Base-by-base conservation (phyloP, 2,113 vertebrate genomes). In the Phalacrocorax pelagicus region DNA sequence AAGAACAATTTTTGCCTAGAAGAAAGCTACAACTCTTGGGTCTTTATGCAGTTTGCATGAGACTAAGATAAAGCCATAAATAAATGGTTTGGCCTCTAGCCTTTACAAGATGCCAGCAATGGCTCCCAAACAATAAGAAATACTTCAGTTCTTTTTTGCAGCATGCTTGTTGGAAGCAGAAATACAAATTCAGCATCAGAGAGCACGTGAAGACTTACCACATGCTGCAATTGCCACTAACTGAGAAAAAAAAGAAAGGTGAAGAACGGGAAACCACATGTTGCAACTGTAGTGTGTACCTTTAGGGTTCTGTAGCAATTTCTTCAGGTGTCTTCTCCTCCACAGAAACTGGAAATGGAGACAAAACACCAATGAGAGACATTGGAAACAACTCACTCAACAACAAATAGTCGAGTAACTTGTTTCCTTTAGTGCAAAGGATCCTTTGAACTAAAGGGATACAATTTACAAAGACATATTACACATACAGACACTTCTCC, bases 221-320 rank as follows among this genome's bases (percentile, higher is more conserved):
- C 36, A 15, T 44, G 21, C 81, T 88, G 72, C 47, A 47, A 32
- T 20, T 75, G 44, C 57, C 77, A 81, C 47, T 58, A 73, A 79
- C 36, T 63, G 55, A n/a, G 49, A 67, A 70, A 70, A 51, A 70
- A 67, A 49, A 55, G 12, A n/a, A 42, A 82, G 30, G 32, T n/a
- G 67, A 66, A 38, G 36, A 73, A 63, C 5, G 6, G 71, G 71
- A 85, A 93, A 89, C 15, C 44, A 46, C 61, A 21, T 9, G 30
- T 72, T 72, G 49, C 77, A 89, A 62, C n/a, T 57, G 52, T 40
- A 51, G 42, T 29, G 24, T n/a, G 66, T 97, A 97, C 95, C 97
- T 97, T 96, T 90, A 97, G 74, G 78, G 26, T 6, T 97, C 94
- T 62, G 92, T 70, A 62, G 58, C n/a, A 54, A 19, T 62, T 80